phyloP scores from a whole-genome alignment of 2,113 vertebrate genomes.

The Rhipidura dahli region DNA sequence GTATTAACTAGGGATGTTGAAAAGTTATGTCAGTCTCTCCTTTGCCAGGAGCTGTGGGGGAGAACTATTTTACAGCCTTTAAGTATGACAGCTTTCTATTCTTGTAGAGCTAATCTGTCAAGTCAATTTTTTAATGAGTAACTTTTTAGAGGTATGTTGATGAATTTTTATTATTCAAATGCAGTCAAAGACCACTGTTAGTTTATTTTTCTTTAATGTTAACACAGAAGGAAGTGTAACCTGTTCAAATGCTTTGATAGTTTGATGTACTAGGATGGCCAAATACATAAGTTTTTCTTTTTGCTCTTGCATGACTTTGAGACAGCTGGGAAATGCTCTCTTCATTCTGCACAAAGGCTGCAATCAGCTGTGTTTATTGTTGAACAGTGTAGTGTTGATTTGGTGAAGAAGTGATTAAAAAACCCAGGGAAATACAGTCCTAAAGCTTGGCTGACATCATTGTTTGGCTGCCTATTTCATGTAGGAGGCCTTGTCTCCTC shows the following conservation, averaged over 20 bases:
- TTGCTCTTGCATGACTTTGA: not conserved
- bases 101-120: not conserved
- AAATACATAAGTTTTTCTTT: not conserved
- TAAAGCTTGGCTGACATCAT: not conserved
- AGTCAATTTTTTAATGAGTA: not conserved
- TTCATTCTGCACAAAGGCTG: fast-evolving
- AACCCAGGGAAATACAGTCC: not conserved
- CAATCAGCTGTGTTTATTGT: not conserved
- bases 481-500: not conserved
- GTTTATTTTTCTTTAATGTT: not conserved
- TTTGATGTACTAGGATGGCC: not conserved
- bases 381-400: not conserved
- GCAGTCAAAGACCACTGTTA: not conserved
- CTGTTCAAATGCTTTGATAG: not conserved
- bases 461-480: not conserved
- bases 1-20: not conserved
- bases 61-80: not conserved
- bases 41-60: not conserved
- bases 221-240: not conserved
- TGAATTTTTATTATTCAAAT: not conserved
- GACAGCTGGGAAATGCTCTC: not conserved
- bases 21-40: not conserved
- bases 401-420: not conserved
- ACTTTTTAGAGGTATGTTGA: not conserved
- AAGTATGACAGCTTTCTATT: not conserved